A percentile compares a stretch with the other conserved stretches of the same genome.
Evolutionary conservation across 1,140 invertebrate species (phyloP).

Genomic region (Steinernema feltiae): DNA sequence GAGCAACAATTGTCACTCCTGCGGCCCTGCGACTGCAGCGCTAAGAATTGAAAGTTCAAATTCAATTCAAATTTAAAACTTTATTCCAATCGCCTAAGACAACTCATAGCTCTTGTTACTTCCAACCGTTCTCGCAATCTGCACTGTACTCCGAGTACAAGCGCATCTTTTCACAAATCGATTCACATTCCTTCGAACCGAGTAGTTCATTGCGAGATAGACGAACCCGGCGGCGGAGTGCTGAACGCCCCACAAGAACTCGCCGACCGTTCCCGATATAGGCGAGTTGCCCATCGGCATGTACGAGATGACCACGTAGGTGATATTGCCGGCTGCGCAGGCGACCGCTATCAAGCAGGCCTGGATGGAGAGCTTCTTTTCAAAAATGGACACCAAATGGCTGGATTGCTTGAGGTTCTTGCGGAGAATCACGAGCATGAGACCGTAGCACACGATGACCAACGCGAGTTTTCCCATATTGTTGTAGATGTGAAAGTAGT

Average conservation of each 20-base stretch:
- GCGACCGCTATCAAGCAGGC: neutral
- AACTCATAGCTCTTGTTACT: too few relatives aligned
- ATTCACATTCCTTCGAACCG: neutral
- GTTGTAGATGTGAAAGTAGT: slow-evolving; percentile 4
- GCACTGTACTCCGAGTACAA: neutral
- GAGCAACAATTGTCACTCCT: too few relatives aligned
- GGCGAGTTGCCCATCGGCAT: neutral
- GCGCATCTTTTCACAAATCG: neutral
- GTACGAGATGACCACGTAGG: slow-evolving; percentile 2
- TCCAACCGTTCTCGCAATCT: too few relatives aligned
- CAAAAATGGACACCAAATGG: neutral
- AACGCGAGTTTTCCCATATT: neutral
- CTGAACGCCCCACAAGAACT: neutral
- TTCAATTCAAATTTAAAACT: too few relatives aligned
- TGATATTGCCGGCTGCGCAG: neutral
- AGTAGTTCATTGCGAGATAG: neutral
- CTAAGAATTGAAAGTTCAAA: too few relatives aligned
- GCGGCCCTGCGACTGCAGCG: too few relatives aligned
- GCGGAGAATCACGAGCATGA: neutral
- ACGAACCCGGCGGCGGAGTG: slow-evolving; percentile 3
- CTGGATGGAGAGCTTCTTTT: neutral
- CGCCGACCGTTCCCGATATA: neutral
- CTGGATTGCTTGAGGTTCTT: neutral
- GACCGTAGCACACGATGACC: neutral
- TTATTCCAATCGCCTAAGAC: too few relatives aligned